Evolutionary conservation across 2,113 vertebrate species (phyloP).

Genomic region (Micronycteris hirsuta): DNA sequence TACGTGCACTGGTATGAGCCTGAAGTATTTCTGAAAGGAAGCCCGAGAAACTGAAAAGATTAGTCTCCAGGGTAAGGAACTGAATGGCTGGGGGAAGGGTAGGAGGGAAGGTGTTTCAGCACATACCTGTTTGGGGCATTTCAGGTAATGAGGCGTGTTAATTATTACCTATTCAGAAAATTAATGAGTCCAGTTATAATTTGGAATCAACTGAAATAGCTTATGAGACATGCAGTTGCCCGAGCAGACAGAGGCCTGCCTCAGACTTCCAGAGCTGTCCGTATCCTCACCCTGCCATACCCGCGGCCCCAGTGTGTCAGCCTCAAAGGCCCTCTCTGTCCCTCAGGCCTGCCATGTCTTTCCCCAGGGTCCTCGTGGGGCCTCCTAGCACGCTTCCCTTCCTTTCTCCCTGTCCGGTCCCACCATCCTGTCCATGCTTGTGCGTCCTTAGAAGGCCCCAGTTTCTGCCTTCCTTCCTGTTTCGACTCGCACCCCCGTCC

Average conservation of each 20-base stretch:
- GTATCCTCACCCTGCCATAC: not conserved
- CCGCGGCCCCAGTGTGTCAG: not conserved
- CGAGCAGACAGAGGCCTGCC: not conserved
- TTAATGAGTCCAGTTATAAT: not conserved
- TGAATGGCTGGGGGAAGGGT: not conserved
- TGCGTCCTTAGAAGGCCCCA: no score
- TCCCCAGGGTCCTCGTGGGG: no score
- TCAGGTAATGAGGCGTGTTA: not conserved
- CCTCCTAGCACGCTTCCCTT: not conserved
- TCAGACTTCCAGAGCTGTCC: not conserved
- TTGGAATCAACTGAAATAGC: not conserved
- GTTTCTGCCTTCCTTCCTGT: not conserved
- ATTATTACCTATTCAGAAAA: not conserved
- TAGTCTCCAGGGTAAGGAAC: not conserved
- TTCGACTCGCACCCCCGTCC: not conserved
- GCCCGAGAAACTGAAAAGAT: not conserved
- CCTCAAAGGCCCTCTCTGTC: not conserved
- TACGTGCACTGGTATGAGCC: not conserved
- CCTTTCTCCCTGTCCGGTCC: not conserved
- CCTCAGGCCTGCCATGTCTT: not conserved
- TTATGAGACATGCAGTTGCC: not conserved
- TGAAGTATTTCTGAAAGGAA: not conserved
- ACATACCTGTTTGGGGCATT: not conserved
- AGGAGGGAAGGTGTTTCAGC: not conserved
- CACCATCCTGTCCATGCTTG: rapidly evolving